phyloP scores from a whole-genome alignment of 2,888 invertebrate genomes.

The Petrophora chlorosata region DNA sequence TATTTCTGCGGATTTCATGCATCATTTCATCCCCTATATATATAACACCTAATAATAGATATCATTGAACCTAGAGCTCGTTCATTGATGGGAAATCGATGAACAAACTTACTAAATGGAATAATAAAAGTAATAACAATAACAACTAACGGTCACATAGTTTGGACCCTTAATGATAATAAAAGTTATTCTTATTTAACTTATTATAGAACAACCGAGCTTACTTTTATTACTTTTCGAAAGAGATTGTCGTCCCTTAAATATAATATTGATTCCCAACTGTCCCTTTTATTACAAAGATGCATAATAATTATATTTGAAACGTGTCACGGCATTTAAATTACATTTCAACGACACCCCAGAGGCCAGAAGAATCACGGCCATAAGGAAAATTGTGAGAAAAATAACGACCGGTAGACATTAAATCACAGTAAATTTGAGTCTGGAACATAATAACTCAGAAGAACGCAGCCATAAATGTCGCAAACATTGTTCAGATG shows the following conservation, averaged over 20 bases:
- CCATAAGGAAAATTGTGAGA: slow-evolving; percentile 53
- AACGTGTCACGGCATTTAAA: slow-evolving; percentile 38
- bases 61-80: slow-evolving; percentile 40
- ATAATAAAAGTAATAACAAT: slow-evolving; percentile 13
- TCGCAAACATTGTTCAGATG: slow-evolving; percentile 76
- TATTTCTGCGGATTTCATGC: slow-evolving; percentile 75
- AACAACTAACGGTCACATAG: slow-evolving; percentile 18
- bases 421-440: slow-evolving; percentile 77
- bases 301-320: slow-evolving; percentile 35
- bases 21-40: slow-evolving; percentile 62
- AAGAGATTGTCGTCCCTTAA: too few relatives aligned
- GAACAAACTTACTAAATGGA: slow-evolving; percentile 15
- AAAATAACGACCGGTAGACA: slow-evolving; percentile 63
- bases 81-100: slow-evolving; percentile 42
- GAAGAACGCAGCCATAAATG: slow-evolving; percentile 73
- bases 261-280: slow-evolving; percentile 11
- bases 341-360: slow-evolving; percentile 35
- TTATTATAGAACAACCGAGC: too few relatives aligned
- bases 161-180: slow-evolving; percentile 1
- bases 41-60: too few relatives aligned
- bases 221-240: background rate
- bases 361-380: slow-evolving; percentile 29
- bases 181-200: too few relatives aligned
- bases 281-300: slow-evolving; percentile 16
- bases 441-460: slow-evolving; percentile 76